Evolutionary conservation across 37 sponge, comb jelly and placozoan genomes (phyloP), one percentile per base, ranked within the genome.

Genomic region (Lycopodina hypogea): DNA sequence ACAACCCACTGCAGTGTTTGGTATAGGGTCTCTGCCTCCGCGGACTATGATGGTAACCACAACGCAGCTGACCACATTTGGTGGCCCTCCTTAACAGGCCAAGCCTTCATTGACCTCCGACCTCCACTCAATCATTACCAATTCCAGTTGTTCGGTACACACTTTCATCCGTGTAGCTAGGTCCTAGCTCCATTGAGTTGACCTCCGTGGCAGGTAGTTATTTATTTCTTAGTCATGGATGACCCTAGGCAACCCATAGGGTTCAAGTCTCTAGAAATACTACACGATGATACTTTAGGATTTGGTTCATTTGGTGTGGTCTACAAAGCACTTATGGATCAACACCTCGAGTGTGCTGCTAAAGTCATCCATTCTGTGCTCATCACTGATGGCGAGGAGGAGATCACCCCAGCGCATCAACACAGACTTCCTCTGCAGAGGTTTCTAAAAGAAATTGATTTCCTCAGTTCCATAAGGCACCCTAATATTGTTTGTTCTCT

Each of bases 281-380:
- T 67, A 2, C 12, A 2, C 35, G n/a, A 70, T n/a, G 74, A 73
- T 33, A 22, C 32, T 28, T 14, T 77, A 8, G 77, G 77, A 23
- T 9, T 45, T 22, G 77, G 77, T 1, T n/a, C 64, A 1, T 77
- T 41, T 77, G 77, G 77, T 40, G 18, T 62, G 2, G 77, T 77
- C 53, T 64, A 77, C 50, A 62, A 48, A 14, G 77, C 64, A 2
- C 9, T 15, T 9, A 63, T 64, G 26, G 65, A 77, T 30, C 29
- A 61, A 24, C 48, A 45, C 48, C 48, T 77, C 1, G 23, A 22
- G 29, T 77, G 77, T 62, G 77, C 77, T 1, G 77, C 65, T 1
- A 77, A 77, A 30, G 40, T 62, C 12, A 22, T 77, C 26, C 65
- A 77, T 64, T 29, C 64, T 4, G 60, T 30, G 29, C 59, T 75